Evolutionary conservation across 2,797 vertebrate species (phyloP), one percentile per base, ranked within the genome.

Genomic region (Mustela erminea): DNA sequence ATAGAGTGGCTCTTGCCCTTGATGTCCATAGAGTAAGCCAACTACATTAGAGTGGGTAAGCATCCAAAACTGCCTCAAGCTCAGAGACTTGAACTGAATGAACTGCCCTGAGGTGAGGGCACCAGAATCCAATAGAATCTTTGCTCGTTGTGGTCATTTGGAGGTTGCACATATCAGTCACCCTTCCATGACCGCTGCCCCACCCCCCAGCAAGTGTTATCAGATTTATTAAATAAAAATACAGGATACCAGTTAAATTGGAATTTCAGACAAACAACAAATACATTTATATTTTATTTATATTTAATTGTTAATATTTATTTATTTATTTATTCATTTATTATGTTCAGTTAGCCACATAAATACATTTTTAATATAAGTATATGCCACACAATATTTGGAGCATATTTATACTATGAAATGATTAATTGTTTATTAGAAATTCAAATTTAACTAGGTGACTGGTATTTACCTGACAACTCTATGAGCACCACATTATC

Each of bases 181-280:
- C 35, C 49, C 78, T 82, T 49, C n/a, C 5, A 8, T 14, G 32
- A 52, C 62, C 15, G 17, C 2, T 18, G 54, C 54, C 54, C 54
- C 54, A 60, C 1, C 4, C 60, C 8, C 17, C 23, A 52, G 32
- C 2, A 11, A 93, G 46, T 11, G 12, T 64, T 66, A 43, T 41
- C 25, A 58, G 49, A 87, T 66, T 87, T 74, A 89, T n/a, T 90
- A 90, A 84, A 54, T 58, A 77, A 93, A 88, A 81, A 85, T n/a
- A n/a, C 3, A 81, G 74, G 60, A 84, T 10, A 64, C 35, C 18
- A 49, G 27, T 86, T 90, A 82, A 27, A 75, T 56, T 52, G 92
- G 68, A 60, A 92, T 38, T 90, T 92, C 68, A 74, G 68, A n/a
- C 78, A 74, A 90, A 68, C 9, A 43, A 75, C 17, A 78, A 83